Evolutionary conservation across 2,113 vertebrate genomes (phyloP), one percentile per base, ranked within the genome.

Genomic region (Neolamprologus toae): DNA sequence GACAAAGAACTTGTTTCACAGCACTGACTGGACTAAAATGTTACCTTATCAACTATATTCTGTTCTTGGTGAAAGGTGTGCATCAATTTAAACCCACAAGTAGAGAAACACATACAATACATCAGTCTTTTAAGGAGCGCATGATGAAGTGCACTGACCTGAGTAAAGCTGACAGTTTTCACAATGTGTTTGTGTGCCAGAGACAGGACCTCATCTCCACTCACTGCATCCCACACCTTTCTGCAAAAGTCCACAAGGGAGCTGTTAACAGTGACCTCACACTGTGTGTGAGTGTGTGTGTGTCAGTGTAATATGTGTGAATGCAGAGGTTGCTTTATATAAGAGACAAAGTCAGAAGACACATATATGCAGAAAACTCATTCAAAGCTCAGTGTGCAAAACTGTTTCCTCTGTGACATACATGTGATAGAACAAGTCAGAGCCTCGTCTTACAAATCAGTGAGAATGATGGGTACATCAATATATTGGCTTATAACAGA

Each of bases 181-280:
- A 99, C 99, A 80, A 99, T 99, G 95, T 99, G 99, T 92, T 99
- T 99, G 95, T 99, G 99, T 73, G 98, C 98, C 96, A 99, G 91
- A 5, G 98, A 97, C 88, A 99, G 97, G 55, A 99, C 92, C 92
- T 99, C 99, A 82, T 99, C 98, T 21, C 98, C 99, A 28, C 98
- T 98, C 90, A 99, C 97, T 61, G 98, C 98, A 90, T 99, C 99
- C 99, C 99, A 99, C 88, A 99, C 98, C 96, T 99, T 99, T 87
- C 99, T 99, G 95, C 90, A 97, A 82, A 79, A 9, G 9, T n/a
- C 88, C 61, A 93, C 4, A 55, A 2, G 10, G 10, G 16, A 21
- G 26, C 12, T 16, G 37, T 76, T 47, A 66, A 76, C 45, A 73
- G 21, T 26, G 68, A 7, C 37, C 1, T 26, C 68, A 73, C n/a